phyloP scores from a whole-genome alignment of 2,113 vertebrate genomes.

The Potamarius usumacintae region DNA sequence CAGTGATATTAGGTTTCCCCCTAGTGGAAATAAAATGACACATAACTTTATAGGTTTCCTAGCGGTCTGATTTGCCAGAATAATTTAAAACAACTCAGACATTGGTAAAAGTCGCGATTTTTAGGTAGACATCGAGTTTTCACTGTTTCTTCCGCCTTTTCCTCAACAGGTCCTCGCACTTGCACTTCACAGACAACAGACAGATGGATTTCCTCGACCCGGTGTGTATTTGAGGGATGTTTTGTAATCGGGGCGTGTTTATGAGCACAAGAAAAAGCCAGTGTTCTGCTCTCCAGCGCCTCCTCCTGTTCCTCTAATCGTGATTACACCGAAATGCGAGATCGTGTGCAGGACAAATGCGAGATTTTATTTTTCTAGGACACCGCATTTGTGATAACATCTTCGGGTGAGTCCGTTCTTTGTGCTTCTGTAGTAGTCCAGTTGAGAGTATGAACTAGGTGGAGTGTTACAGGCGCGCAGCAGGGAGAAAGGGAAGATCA shows the following conservation, averaged over 20 bases:
- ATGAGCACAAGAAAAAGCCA: not conserved
- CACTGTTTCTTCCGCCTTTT: not conserved
- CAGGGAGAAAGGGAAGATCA: not conserved
- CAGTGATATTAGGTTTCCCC: conserved; percentile 1
- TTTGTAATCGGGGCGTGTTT: not conserved
- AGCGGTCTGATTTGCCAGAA: not conserved
- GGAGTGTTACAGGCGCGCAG: not conserved
- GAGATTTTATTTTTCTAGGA: conserved; percentile 41
- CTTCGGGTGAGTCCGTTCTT: conserved; percentile 58
- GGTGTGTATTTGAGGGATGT: not conserved
- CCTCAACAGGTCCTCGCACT: not conserved
- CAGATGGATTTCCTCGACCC: not conserved
- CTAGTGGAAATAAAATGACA: conserved; percentile 8
- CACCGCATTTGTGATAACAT: conserved; percentile 45
- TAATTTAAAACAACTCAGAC: not conserved
- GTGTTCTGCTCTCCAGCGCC: conserved; percentile 34
- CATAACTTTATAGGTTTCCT: not conserved
- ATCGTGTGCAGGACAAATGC: conserved; percentile 44
- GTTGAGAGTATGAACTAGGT: not conserved
- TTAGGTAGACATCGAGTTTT: not conserved
- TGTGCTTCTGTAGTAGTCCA: not conserved
- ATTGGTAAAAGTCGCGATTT: not conserved
- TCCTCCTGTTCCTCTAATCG: conserved; percentile 49
- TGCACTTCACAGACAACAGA: not conserved
- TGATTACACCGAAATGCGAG: not conserved